Evolutionary conservation across 1,140 invertebrate genomes (phyloP).

Genomic region (Trichomalopsis sarcophagae): DNA sequence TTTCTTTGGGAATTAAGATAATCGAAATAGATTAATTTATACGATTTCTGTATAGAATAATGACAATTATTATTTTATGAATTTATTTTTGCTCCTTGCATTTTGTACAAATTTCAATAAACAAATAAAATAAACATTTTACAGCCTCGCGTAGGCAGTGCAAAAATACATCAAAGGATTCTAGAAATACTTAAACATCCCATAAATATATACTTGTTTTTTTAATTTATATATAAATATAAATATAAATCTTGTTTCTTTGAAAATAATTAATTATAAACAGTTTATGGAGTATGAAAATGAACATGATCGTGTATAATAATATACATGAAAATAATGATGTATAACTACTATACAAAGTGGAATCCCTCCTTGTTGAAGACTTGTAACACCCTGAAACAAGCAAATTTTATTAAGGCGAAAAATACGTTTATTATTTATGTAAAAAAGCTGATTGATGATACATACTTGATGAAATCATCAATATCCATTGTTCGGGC

Average conservation of each 20-base stretch:
- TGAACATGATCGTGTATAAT: conserved; percentile 22
- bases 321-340: not conserved
- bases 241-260: conserved; percentile 43
- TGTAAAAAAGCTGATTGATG: not conserved
- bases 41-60: conserved; percentile 44
- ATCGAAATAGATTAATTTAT: conserved; percentile 40
- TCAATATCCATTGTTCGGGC: conserved; percentile 97
- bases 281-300: conserved; percentile 31
- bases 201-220: not conserved
- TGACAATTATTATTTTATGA: conserved; percentile 47
- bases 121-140: conserved; percentile 22
- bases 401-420: conserved; percentile 41
- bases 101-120: conserved; percentile 53
- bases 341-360: conserved; percentile 79
- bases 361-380: conserved; percentile 94
- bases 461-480: conserved; percentile 88
- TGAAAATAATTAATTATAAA: conserved; percentile 30
- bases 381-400: conserved; percentile 84
- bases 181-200: not conserved
- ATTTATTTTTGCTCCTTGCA: conserved; percentile 46
- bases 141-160: not conserved
- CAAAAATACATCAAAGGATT: conserved; percentile 5
- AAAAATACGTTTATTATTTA: not conserved
- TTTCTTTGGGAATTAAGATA: conserved; percentile 46
- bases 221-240: conserved; percentile 26